A percentile compares a stretch with the other conserved stretches of the same genome.
These are phyloP conservation scores for Eurytoma adleriae DNA, from an alignment of 2,888 invertebrate genomes.

Conservation along the genomic window DNA sequence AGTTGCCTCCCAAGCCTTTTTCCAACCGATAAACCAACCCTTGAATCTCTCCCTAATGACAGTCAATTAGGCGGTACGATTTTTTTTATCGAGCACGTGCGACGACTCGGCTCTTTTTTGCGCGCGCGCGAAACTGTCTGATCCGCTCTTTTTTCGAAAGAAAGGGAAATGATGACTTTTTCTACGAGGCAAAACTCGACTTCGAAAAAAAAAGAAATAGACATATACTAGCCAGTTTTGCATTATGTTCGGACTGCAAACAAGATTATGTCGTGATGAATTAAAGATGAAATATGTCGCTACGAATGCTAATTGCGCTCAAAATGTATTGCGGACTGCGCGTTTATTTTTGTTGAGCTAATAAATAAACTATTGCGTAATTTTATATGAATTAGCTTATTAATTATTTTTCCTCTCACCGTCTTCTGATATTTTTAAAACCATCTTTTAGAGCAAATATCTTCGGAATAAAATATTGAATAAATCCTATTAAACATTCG, in stretches of 20 bases:
- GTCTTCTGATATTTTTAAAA: too few relatives aligned
- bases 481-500: too few relatives aligned
- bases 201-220: constrained; percentile 51
- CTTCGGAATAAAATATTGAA: too few relatives aligned
- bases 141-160: not conserved
- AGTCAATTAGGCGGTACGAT: constrained; percentile 61
- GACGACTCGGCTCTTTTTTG: constrained; percentile 28
- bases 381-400: too few relatives aligned
- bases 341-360: too few relatives aligned
- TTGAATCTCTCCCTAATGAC: constrained; percentile 12
- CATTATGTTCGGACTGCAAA: constrained; percentile 60
- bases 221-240: constrained; percentile 29
- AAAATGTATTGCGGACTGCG: too few relatives aligned
- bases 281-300: not conserved
- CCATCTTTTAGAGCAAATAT: too few relatives aligned
- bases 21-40: constrained; percentile 45
- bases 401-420: too few relatives aligned
- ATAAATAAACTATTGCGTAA: too few relatives aligned
- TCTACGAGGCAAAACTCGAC: constrained; percentile 12
- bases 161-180: not conserved
- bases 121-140: not conserved
- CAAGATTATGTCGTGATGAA: constrained; percentile 62
- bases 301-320: constrained; percentile 27
- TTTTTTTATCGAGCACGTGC: constrained; percentile 56
- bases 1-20: constrained; percentile 60